Conservation (phyloP, 2,888 invertebrate species). For the Panorpa germanica region DNA sequence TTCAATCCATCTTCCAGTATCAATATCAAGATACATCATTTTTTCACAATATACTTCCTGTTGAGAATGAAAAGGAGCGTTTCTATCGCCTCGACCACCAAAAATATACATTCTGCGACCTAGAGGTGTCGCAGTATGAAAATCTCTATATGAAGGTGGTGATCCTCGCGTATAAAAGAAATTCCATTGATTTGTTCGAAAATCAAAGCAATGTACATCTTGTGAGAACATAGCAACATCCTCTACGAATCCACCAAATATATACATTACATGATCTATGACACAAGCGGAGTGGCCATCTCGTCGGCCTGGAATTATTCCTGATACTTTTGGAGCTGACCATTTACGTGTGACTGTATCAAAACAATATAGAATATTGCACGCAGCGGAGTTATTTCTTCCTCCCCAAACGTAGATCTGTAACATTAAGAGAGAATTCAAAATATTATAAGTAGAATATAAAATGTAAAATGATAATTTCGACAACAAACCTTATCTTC, state of each 20-base stretch:
- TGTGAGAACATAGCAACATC: slow-evolving; percentile 60
- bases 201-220: slow-evolving; percentile 55
- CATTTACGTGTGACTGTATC: slow-evolving; percentile 51
- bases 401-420: slow-evolving; percentile 83
- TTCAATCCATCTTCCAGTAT: slow-evolving; percentile 45
- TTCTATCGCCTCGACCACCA: slow-evolving; percentile 68
- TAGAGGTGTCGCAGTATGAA: slow-evolving; percentile 69
- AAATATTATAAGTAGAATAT: background rate
- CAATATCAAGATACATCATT: slow-evolving; percentile 56
- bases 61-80: slow-evolving; percentile 39
- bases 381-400: slow-evolving; percentile 65
- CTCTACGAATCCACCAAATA: slow-evolving; percentile 86
- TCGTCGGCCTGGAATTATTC: slow-evolving; percentile 57
- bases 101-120: slow-evolving; percentile 69
- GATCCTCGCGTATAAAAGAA: slow-evolving; percentile 39
- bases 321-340: slow-evolving; percentile 43
- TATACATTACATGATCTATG: slow-evolving; percentile 60
- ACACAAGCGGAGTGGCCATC: slow-evolving; percentile 86
- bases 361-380: slow-evolving; percentile 64
- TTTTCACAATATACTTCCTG: slow-evolving; percentile 63
- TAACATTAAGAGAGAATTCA: slow-evolving; percentile 12
- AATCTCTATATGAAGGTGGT: slow-evolving; percentile 61
- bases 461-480: background rate
- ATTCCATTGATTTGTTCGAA: slow-evolving; percentile 54
- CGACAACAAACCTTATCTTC: slow-evolving; percentile 34